Base-by-base conservation (phyloP, 2,113 vertebrate species). In the Falco punctatus region DNA sequence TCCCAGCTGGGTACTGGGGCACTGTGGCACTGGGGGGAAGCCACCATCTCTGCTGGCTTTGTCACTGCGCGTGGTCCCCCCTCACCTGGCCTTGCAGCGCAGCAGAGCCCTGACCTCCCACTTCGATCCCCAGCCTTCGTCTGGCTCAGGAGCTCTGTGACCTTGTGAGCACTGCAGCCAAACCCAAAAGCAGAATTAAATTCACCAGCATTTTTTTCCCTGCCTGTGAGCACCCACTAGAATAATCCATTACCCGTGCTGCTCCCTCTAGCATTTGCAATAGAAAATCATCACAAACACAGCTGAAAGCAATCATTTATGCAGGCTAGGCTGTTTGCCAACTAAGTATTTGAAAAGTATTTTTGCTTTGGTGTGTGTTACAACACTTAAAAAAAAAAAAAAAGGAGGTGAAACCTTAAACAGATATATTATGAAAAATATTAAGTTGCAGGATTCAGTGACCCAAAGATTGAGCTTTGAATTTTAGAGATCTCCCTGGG, bases 21-120 rank as follows among this genome's bases (percentile, higher is more conserved):
- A 42, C 0, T 2, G 33, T 19, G 3, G 4, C 9, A 28, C 20
- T 27, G 3, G 0, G 5, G 46, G 18, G 21, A 70, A 58, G 17
- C 27, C n/a, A 5, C 52, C n/a, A 22, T 14, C 44, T 33, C 18
- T 46, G 32, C 59, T n/a, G 40, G 6, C 38, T 54, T 27, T 21
- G 51, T 9, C 35, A 21, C 18, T 0, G 1, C 4, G 0, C 42
- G 26, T 14, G 13, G 19, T 61, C 46, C 20, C 2, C 0, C 44
- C 27, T 30, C 40, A 55, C 54, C 28, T 79, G n/a, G 21, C 12
- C 18, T 59, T 32, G 58, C 9, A 7, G 13, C 0, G 1, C 10
- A 7, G 13, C 42, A 83, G 54, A 80, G 14, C 20, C 17, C 12
- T 32, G 15, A 62, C 13, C 33, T 55, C 13, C 49, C 52, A 28